Evolutionary conservation across 2,797 vertebrate species (phyloP), one percentile per base, ranked within the genome.

Genomic region (Thripadectes ignobilis): DNA sequence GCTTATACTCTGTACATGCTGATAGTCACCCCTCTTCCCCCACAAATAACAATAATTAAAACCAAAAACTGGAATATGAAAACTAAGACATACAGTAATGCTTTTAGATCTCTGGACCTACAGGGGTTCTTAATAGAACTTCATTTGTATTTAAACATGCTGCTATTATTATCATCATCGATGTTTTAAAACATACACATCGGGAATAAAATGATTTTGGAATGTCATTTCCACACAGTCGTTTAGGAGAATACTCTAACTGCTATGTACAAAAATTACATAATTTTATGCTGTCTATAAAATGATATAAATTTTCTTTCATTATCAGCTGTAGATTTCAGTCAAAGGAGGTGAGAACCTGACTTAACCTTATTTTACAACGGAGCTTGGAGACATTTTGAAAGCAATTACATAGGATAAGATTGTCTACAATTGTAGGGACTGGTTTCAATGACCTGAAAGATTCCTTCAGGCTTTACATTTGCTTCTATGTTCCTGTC

Each of bases 401-500:
- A 69, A 81, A 91, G 67, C 30, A 86, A 7, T 58, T 89, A 24
- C 20, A 34, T 5, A 38, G 14, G 36, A 26, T 81, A 92, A 92
- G 51, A 39, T 32, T 48, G 23, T 17, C 46, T 43, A 58, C 36
- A 72, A 16, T 3, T 61, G 46, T 4, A 78, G 43, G 24, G 41
- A 48, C 18, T 68, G 55, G 19, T 75, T 90, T 84, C 66, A 68
- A 2, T 12, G 43, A 58, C 55, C 51, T 66, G 51, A 85, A 75
- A 91, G 22, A 3, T 54, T 76, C 36, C 52, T 71, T 92, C 48
- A 63, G 55, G 32, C 71, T 92, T 89, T 69, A 43, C 7, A 14
- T 43, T 57, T 22, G 7, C 13, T 52, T 1, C 29, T 41, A 4
- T 0, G 0, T 32, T 89, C 46, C 63, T 32, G 38, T 43, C 32